A percentile compares a stretch with the other conserved stretches of the same genome.
phyloP scores from a whole-genome alignment of 2,797 vertebrate genomes.

The Sylvia borin region DNA sequence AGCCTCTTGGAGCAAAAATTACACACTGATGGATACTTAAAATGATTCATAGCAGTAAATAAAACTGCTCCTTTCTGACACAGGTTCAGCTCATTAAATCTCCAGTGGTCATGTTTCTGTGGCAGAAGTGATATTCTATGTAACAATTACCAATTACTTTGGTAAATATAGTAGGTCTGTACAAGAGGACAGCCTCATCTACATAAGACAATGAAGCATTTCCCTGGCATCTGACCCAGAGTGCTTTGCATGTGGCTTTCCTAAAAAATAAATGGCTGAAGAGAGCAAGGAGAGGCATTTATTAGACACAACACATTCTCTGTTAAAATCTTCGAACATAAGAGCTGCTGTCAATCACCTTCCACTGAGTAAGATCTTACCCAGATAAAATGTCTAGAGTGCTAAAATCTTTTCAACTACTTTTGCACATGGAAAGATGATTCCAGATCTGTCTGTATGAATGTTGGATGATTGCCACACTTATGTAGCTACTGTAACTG shows the following conservation, averaged over 20 bases:
- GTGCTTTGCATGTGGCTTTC: not conserved
- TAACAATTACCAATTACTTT: slow-evolving; percentile 52
- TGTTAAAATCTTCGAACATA: slow-evolving; percentile 2
- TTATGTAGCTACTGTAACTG: slow-evolving; percentile 54
- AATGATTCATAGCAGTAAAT: not conserved
- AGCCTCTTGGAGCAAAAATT: not conserved
- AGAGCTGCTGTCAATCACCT: slow-evolving; percentile 30
- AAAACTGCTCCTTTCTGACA: not conserved
- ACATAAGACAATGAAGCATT: not conserved
- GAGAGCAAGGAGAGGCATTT: not conserved
- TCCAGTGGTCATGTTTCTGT: not conserved
- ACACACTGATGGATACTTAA: not conserved
- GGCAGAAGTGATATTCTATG: slow-evolving; percentile 5
- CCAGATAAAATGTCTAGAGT: slow-evolving; percentile 1
- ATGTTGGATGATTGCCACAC: slow-evolving; percentile 60
- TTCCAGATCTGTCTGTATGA: slow-evolving; percentile 40
- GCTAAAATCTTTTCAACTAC: slow-evolving; percentile 37
- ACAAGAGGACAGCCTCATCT: slow-evolving; percentile 18
- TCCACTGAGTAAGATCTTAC: slow-evolving; percentile 5
- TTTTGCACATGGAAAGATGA: slow-evolving; percentile 26
- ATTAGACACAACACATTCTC: not conserved
- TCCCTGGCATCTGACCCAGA: slow-evolving; percentile 24
- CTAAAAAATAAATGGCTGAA: slow-evolving; percentile 2
- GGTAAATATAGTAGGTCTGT: slow-evolving; percentile 10
- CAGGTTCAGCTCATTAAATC: slow-evolving; percentile 24